These are phyloP conservation scores for Diogma glabrata DNA, from an alignment of 2,888 invertebrate species.

Conservation along the genomic window DNA sequence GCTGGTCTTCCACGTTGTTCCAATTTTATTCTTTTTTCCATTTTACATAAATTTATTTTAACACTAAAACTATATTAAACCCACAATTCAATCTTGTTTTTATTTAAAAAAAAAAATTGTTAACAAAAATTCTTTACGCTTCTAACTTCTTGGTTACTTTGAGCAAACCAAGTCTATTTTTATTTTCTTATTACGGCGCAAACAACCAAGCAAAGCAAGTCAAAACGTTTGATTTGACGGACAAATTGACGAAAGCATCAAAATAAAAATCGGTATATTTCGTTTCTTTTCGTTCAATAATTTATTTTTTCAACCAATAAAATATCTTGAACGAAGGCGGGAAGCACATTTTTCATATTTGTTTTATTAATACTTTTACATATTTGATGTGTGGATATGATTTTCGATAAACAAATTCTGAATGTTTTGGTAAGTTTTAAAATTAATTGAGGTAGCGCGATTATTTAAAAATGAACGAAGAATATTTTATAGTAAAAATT, in stretches of 20 bases:
- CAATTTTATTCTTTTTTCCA: constrained; percentile 93
- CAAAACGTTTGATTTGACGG: constrained; percentile 7
- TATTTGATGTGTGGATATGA: too few species aligned
- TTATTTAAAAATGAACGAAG: too few species aligned
- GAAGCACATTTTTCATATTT: too few species aligned
- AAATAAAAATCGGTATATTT: not conserved
- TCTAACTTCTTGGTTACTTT: not conserved
- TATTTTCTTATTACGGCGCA: constrained; percentile 7
- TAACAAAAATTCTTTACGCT: not conserved
- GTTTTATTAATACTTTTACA: too few species aligned
- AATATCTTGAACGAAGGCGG: constrained; percentile 6
- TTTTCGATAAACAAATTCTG: too few species aligned
- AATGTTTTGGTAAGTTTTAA: not conserved
- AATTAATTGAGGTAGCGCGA: too few species aligned
- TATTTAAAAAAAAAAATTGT: not conserved
- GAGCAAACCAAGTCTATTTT: not conserved
- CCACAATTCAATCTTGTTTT: too few species aligned
- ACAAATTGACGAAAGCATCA: constrained; percentile 5
- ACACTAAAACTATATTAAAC: too few species aligned
- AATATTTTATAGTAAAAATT: too few species aligned
- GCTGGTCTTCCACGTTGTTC: constrained; percentile 87
- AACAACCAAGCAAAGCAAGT: constrained; percentile 8
- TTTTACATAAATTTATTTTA: constrained; percentile 32
- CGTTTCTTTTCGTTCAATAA: constrained; percentile 4
- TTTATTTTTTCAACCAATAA: constrained; percentile 6